Evolutionary conservation across 2,888 invertebrate genomes (phyloP).

Genomic region (Phyllotreta striolata): DNA sequence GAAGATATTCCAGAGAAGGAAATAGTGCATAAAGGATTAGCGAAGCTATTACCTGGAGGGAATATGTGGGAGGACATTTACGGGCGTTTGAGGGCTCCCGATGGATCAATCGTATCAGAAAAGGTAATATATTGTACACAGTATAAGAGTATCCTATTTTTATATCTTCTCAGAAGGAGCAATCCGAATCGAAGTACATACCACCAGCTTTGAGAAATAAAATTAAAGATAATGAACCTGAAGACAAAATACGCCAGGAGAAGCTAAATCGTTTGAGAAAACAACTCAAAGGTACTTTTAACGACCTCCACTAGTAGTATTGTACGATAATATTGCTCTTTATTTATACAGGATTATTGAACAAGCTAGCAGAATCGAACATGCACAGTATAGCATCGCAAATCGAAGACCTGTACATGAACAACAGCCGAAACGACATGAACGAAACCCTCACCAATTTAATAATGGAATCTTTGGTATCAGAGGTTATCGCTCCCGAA

Average conservation of each 20-base stretch:
- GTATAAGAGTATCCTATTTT: neutral
- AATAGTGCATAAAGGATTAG: conserved; percentile 36
- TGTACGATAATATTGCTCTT: conserved; percentile 9
- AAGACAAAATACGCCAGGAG: conserved; percentile 63
- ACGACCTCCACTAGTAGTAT: neutral
- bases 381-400: conserved; percentile 82
- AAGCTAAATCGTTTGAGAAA: conserved; percentile 74
- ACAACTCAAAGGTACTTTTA: conserved; percentile 78
- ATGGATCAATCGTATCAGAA: conserved; percentile 76
- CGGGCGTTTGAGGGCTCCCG: conserved; percentile 81
- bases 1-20: no score
- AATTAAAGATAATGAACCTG: conserved; percentile 57
- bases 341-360: conserved; percentile 69
- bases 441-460: conserved; percentile 76
- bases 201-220: conserved; percentile 81
- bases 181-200: conserved; percentile 70
- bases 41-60: conserved; percentile 48
- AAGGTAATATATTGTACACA: conserved; percentile 55
- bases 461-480: conserved; percentile 75
- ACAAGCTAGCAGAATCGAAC: conserved; percentile 87
- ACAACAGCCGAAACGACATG: conserved; percentile 82
- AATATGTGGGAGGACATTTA: conserved; percentile 89
- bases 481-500: conserved; percentile 71
- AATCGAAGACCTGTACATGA: conserved; percentile 81
- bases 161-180: conserved; percentile 34